Percentiles rank a stretch among this genome's conserved stretches.
Conservation (phyloP, 2,797 vertebrate species). For the Sciurus vulgaris region DNA sequence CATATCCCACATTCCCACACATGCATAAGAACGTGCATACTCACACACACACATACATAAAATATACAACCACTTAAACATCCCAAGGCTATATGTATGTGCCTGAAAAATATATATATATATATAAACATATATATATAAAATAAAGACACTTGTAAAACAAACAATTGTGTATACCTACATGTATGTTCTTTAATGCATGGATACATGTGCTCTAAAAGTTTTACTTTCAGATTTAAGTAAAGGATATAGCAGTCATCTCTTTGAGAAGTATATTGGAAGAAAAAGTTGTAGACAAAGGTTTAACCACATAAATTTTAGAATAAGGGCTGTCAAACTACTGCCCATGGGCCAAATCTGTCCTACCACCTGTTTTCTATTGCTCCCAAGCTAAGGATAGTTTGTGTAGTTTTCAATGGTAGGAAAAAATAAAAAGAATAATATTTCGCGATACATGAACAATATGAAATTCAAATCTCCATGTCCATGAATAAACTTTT, state of each 20-base stretch:
- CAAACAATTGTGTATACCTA: background rate
- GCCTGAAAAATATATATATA: no score
- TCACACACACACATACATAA: background rate
- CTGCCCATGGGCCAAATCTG: background rate
- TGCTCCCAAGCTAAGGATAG: background rate
- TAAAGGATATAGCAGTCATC: background rate
- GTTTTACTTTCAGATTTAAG: constrained; percentile 37
- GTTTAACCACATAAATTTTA: constrained; percentile 9
- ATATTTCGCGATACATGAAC: background rate
- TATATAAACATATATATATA: no score
- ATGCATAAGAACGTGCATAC: no score
- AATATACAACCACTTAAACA: no score
- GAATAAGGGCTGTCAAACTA: background rate
- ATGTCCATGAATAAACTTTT: constrained; percentile 13
- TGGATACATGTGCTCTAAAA: background rate
- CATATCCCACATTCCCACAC: background rate
- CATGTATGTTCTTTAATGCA: background rate
- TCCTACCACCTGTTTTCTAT: background rate
- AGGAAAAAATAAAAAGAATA: background rate
- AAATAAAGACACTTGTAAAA: background rate
- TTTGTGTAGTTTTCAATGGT: background rate
- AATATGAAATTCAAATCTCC: constrained; percentile 25
- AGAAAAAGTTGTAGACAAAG: background rate
- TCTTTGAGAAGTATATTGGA: background rate
- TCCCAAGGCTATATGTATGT: accelerated